phyloP scores from a whole-genome alignment of 2,888 invertebrate species.

The Andrena trimmerana region DNA sequence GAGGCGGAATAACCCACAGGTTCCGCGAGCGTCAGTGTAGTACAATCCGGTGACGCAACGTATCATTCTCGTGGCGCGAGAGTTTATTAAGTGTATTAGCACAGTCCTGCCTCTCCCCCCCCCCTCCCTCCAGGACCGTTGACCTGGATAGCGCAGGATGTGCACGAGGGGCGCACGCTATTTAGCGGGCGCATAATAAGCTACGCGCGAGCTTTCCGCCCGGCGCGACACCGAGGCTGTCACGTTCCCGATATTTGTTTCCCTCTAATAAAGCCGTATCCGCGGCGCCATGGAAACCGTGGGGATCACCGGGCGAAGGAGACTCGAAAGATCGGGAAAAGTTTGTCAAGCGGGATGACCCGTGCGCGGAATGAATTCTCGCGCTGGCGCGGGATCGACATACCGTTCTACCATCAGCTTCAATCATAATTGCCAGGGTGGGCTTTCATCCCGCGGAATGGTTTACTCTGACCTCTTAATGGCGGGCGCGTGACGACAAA shows the following conservation, averaged over 20 bases:
- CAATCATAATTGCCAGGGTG: neutral
- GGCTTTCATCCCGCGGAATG: neutral
- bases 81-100: constrained; percentile 66
- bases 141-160: constrained; percentile 47
- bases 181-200: constrained; percentile 61
- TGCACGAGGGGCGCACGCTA: constrained; percentile 29
- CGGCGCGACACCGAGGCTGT: neutral
- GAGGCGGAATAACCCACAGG: constrained; percentile 14
- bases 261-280: constrained; percentile 49
- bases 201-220: constrained; percentile 39
- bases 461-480: neutral
- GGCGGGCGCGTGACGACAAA: neutral
- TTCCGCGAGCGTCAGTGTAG: constrained; percentile 3
- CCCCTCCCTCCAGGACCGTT: constrained; percentile 28
- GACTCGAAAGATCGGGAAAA: constrained; percentile 1
- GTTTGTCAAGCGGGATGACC: neutral
- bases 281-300: constrained; percentile 6
- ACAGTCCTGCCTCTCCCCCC: neutral
- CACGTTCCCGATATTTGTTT: constrained; percentile 59
- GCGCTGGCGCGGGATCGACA: neutral
- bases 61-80: constrained; percentile 56
- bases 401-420: neutral
- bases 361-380: constrained; percentile 6
- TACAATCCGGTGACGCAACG: constrained; percentile 38
- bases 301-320: neutral